A percentile compares a stretch with the other conserved stretches of the same genome.
These are phyloP conservation scores for Oncorhynchus kisutch DNA, from an alignment of 2,113 vertebrate species.

Conservation along the genomic window DNA sequence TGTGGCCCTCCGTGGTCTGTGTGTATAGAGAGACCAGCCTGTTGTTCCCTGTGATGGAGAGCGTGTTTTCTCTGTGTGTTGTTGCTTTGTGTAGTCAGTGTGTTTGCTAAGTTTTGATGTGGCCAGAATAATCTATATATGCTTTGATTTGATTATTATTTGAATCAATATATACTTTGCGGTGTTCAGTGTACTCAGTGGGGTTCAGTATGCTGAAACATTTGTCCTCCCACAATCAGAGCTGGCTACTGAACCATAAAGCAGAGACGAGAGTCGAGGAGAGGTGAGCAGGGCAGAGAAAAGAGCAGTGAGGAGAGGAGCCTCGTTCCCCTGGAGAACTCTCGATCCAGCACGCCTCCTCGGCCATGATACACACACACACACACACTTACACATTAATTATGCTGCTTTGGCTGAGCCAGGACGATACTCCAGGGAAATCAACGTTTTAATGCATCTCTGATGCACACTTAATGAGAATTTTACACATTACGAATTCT, in stretches of 20 bases:
- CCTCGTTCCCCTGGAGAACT: neutral
- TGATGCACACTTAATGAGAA: slow-evolving; percentile 77
- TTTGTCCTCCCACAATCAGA: slow-evolving; percentile 50
- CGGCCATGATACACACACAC: neutral
- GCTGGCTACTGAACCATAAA: slow-evolving; percentile 34
- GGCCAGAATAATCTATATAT: too few relatives aligned
- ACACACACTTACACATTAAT: slow-evolving; percentile 57
- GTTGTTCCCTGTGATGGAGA: neutral
- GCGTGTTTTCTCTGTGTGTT: neutral
- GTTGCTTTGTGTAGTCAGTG: too few relatives aligned
- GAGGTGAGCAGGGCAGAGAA: neutral
- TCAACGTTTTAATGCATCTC: slow-evolving; percentile 76
- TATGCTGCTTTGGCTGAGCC: slow-evolving; percentile 60
- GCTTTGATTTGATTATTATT: neutral
- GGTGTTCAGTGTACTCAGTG: neutral
- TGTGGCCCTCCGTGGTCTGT: neutral
- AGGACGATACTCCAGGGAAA: slow-evolving; percentile 64
- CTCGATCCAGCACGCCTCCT: neutral
- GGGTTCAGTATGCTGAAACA: slow-evolving; percentile 30
- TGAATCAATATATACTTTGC: neutral
- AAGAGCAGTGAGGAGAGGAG: neutral
- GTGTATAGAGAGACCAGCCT: neutral
- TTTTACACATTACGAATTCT: slow-evolving; percentile 72
- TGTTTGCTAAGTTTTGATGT: neutral
- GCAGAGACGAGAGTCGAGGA: neutral